These are phyloP conservation scores for Acipenser ruthenus DNA, from an alignment of 2,797 vertebrate genomes.

Conservation along the genomic window DNA sequence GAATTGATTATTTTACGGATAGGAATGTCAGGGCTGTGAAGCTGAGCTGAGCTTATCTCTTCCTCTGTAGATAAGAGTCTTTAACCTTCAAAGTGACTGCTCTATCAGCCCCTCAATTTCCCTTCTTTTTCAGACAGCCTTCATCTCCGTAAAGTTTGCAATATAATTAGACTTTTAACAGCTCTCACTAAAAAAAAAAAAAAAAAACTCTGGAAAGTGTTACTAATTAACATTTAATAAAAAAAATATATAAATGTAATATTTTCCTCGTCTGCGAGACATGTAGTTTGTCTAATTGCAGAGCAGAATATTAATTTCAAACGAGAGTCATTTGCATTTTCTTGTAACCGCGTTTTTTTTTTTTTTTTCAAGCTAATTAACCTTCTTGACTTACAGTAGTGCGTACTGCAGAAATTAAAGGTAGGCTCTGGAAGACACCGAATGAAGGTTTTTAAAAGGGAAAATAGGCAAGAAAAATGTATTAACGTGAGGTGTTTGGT, in stretches of 20 bases:
- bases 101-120: constrained; percentile 26
- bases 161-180: constrained; percentile 42
- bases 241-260: constrained; percentile 27
- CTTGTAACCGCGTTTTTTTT: constrained; percentile 16
- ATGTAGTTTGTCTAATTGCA: constrained; percentile 18
- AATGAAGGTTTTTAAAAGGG: constrained; percentile 33
- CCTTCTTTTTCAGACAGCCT: constrained; percentile 20
- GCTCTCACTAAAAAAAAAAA: constrained; percentile 17
- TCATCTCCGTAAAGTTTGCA: constrained; percentile 25
- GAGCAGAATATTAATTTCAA: constrained; percentile 15
- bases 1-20: too few relatives aligned
- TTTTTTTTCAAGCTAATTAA: constrained; percentile 40
- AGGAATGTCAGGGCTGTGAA: background rate
- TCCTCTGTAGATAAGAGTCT: background rate
- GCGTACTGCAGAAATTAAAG: constrained; percentile 29
- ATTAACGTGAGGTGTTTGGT: constrained; percentile 32
- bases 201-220: constrained; percentile 26
- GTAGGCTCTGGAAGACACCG: constrained; percentile 26
- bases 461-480: constrained; percentile 31
- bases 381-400: constrained; percentile 23
- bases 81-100: constrained; percentile 24
- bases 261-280: constrained; percentile 20
- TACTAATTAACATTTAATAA: constrained; percentile 34
- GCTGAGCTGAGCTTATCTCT: background rate
- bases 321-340: constrained; percentile 15